Base-by-base conservation (phyloP, 2,113 vertebrate genomes). In the Clarias magur region DNA sequence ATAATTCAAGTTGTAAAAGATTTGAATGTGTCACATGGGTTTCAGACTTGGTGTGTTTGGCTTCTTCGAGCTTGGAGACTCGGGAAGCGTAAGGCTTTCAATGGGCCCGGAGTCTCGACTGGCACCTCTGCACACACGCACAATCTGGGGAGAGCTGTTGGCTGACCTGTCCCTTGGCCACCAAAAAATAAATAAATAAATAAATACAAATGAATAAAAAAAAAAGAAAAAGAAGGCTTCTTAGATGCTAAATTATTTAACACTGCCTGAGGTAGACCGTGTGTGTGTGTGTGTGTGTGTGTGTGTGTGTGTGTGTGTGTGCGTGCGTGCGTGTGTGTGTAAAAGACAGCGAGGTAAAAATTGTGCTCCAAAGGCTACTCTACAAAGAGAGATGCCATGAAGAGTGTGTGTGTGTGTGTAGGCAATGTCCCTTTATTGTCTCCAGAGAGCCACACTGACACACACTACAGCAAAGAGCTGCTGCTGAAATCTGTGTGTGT, bases 171-270 rank as follows among this genome's bases (percentile, higher is more conserved):
- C 34, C 72, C 57, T 53, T 53, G 68, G 70, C 56, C 54, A 60
- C 54, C 70, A 79, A 79, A 79, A 75, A 73, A 34, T 34, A 21
- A 38, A 75, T 34, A 30, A 68, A 68, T n/a, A 67, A 48, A 53
- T 48, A 48, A 48, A 48, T 48, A 25, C 3, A 67, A 16, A 27
- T 0, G 6, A 67, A 30, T 1, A 67, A 63, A 54, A 56, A 75
- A 12, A 53, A 12, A 38, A 38, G 38, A 54, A 38, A 72, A 84
- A 27, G 75, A 85, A 75, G 83, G 30, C 54, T 30, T 42, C 72
- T 84, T 25, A 34, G n/a, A 38, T 27, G 42, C 42, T 86, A 59
- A 86, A 86, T 86, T 60, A 86, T 86, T 86, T 65, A 86, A n/a
- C 48, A 60, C 30, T 59, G 87, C 78, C 76, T 68, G 63, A 82